Percentiles rank a stretch among this genome's conserved stretches.
These are phyloP conservation scores for Conistra vaccinii DNA, from an alignment of 2,888 invertebrate species.

Conservation along the genomic window DNA sequence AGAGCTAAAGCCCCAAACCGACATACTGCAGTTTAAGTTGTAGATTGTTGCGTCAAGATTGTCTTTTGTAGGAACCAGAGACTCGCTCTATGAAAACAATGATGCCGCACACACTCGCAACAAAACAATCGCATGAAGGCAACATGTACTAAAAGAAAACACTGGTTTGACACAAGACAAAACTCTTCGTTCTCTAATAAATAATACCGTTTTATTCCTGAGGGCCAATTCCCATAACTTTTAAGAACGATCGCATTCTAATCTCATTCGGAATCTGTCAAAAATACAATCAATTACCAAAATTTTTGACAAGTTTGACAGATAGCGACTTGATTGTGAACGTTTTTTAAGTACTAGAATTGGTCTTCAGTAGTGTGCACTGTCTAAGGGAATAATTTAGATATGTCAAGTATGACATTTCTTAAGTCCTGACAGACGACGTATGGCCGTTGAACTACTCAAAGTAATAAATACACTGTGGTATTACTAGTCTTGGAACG, in stretches of 20 bases:
- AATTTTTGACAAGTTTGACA: too few relatives aligned
- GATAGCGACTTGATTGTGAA: too few relatives aligned
- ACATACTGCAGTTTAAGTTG: not conserved
- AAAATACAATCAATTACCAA: too few relatives aligned
- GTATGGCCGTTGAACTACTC: not conserved
- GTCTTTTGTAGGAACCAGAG: not conserved
- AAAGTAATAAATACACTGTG: constrained; percentile 3
- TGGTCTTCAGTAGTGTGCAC: too few relatives aligned
- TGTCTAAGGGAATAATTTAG: not conserved
- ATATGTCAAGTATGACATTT: not conserved
- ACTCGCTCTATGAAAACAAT: not conserved
- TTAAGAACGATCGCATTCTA: too few relatives aligned
- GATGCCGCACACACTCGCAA: not conserved
- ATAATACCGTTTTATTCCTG: not conserved
- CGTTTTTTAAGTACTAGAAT: too few relatives aligned
- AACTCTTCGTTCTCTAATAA: not conserved
- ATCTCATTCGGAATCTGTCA: too few relatives aligned
- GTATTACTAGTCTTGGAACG: not conserved
- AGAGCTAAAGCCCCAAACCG: not conserved
- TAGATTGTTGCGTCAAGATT: not conserved
- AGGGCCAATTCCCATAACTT: too few relatives aligned
- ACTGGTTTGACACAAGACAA: not conserved
- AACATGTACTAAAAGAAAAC: not conserved
- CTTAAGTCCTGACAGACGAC: too few relatives aligned
- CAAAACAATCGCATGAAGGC: not conserved